These are phyloP conservation scores for Clunio marinus DNA, from an alignment of 2,888 invertebrate genomes.

Conservation along the genomic window DNA sequence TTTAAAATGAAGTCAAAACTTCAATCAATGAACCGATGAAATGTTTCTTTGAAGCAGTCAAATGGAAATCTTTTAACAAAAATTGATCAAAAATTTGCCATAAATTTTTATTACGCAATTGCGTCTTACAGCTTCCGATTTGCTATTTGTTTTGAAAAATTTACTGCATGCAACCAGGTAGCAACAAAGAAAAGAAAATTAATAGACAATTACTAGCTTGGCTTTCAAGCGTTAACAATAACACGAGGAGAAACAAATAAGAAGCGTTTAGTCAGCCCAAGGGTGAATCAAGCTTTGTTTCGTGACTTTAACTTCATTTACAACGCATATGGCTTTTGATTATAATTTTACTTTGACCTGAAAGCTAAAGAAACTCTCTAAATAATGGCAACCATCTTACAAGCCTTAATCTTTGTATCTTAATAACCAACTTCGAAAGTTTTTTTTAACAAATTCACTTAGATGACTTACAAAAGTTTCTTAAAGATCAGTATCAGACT, in stretches of 20 bases:
- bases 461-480: too few relatives aligned
- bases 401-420: too few relatives aligned
- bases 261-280: not conserved
- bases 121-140: not conserved
- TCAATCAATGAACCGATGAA: not conserved
- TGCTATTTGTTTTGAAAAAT: too few relatives aligned
- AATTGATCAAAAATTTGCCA: not conserved
- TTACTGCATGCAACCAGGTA: too few relatives aligned
- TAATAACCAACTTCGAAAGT: too few relatives aligned
- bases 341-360: too few relatives aligned
- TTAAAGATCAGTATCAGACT: too few relatives aligned
- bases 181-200: not conserved
- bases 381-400: too few relatives aligned
- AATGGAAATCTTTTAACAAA: conserved; percentile 4
- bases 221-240: not conserved
- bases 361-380: too few relatives aligned
- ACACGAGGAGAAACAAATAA: conserved; percentile 2
- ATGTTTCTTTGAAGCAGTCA: not conserved
- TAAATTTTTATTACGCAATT: not conserved
- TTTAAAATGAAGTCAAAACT: not conserved
- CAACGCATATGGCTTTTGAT: too few relatives aligned
- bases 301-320: too few relatives aligned
- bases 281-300: not conserved
- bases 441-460: too few relatives aligned
- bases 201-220: not conserved